Evolutionary conservation across 2,888 invertebrate genomes (phyloP).

Genomic region (Andrena minutula): DNA sequence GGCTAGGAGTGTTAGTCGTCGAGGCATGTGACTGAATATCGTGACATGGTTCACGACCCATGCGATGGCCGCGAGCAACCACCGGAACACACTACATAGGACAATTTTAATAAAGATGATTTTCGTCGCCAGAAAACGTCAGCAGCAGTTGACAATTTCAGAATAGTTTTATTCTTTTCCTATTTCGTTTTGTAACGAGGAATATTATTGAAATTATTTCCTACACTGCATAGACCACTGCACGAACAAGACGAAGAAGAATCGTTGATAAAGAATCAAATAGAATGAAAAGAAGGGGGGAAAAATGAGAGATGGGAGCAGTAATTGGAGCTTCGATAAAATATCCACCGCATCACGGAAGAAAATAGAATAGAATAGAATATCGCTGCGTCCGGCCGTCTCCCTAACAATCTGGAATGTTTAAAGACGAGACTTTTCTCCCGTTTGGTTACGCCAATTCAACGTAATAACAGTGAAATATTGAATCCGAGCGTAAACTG

Average conservation of each 20-base stretch:
- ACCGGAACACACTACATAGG: conserved; percentile 77
- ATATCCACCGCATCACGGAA: neutral
- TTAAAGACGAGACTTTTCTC: conserved; percentile 49
- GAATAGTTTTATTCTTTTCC: neutral
- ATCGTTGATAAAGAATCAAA: no score
- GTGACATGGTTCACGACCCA: conserved; percentile 77
- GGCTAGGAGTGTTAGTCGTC: conserved; percentile 72
- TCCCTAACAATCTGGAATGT: conserved; percentile 33
- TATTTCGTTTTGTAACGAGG: neutral
- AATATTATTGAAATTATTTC: no score
- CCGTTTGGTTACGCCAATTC: conserved; percentile 48
- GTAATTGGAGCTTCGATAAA: neutral
- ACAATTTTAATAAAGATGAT: conserved; percentile 76
- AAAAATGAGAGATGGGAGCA: neutral
- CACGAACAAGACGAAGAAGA: no score
- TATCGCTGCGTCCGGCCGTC: neutral
- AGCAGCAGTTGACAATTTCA: conserved; percentile 26
- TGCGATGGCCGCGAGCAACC: conserved; percentile 79
- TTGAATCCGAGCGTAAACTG: conserved; percentile 72
- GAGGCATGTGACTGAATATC: conserved; percentile 71
- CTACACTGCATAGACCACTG: no score
- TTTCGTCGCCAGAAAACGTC: conserved; percentile 71
- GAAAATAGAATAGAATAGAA: neutral
- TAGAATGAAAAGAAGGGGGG: no score
- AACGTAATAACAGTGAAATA: conserved; percentile 71